phyloP scores from a whole-genome alignment of 2,797 vertebrate genomes.

The Platyrinchus mystaceus region DNA sequence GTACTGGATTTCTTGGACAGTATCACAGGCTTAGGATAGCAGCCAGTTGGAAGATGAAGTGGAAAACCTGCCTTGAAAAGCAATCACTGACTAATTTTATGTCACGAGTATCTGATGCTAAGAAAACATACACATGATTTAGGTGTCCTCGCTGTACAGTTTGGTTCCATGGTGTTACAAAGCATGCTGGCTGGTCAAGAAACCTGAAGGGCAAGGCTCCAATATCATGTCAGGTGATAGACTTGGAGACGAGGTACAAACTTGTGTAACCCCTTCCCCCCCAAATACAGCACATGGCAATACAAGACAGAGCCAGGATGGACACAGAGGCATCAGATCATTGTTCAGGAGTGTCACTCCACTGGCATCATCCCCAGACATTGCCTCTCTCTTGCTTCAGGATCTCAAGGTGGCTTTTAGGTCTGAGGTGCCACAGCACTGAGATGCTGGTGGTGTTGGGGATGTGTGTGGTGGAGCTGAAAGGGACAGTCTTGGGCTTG shows the following conservation, averaged over 20 bases:
- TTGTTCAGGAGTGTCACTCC: neutral
- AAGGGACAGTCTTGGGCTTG: neutral
- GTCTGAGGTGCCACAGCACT: neutral
- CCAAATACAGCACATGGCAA: neutral
- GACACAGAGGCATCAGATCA: neutral
- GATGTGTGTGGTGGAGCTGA: neutral
- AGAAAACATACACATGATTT: neutral
- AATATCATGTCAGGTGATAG: neutral
- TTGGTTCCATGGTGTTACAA: neutral
- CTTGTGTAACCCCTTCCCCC: neutral
- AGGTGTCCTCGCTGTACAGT: neutral
- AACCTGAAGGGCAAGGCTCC: neutral
- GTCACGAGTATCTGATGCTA: constrained; percentile 37
- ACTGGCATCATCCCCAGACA: neutral
- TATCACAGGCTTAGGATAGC: constrained; percentile 34
- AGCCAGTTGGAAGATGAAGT: constrained; percentile 58
- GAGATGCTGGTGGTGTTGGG: neutral
- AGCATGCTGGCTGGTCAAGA: neutral
- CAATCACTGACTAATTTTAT: constrained; percentile 55
- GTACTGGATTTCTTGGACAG: constrained; percentile 37
- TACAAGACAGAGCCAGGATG: neutral
- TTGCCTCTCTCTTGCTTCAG: neutral
- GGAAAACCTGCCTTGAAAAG: constrained; percentile 62
- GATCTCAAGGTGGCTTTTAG: neutral
- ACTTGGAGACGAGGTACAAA: neutral